Conservation (phyloP, 2,797 vertebrate species). For the Sebastes diaconus region DNA sequence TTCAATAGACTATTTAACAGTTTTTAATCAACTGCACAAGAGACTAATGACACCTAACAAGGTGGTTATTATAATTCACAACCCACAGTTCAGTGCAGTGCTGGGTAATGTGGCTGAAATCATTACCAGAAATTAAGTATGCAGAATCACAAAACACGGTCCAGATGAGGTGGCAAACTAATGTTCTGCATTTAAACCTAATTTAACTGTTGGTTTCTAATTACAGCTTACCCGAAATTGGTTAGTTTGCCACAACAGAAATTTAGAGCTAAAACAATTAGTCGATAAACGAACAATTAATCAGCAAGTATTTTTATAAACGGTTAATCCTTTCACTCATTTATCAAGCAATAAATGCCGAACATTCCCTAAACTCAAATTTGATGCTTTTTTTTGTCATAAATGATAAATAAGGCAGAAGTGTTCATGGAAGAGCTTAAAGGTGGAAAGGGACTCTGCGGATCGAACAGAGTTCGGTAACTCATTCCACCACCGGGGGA, state of each 20-base stretch:
- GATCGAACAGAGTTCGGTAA: no score
- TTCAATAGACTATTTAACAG: slow-evolving; percentile 11
- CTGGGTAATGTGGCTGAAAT: background rate
- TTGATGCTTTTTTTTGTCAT: background rate
- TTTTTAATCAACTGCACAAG: slow-evolving; percentile 19
- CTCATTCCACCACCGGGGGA: no score
- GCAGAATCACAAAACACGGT: background rate
- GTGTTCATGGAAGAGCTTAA: no score
- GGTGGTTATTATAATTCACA: background rate
- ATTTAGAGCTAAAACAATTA: background rate
- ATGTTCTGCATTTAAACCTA: background rate
- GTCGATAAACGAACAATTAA: background rate
- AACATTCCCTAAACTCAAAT: background rate
- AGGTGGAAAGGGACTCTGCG: no score
- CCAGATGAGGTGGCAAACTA: background rate
- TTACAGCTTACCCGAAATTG: background rate
- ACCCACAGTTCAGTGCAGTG: background rate
- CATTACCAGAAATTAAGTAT: background rate
- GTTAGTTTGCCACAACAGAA: background rate
- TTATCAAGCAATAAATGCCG: background rate
- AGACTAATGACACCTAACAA: slow-evolving; percentile 4
- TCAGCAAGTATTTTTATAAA: background rate
- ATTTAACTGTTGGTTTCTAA: background rate
- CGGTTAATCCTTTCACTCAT: background rate
- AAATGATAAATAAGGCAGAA: background rate